Conservation (phyloP, 2,888 invertebrate species). For the Lissonota sp. region DNA sequence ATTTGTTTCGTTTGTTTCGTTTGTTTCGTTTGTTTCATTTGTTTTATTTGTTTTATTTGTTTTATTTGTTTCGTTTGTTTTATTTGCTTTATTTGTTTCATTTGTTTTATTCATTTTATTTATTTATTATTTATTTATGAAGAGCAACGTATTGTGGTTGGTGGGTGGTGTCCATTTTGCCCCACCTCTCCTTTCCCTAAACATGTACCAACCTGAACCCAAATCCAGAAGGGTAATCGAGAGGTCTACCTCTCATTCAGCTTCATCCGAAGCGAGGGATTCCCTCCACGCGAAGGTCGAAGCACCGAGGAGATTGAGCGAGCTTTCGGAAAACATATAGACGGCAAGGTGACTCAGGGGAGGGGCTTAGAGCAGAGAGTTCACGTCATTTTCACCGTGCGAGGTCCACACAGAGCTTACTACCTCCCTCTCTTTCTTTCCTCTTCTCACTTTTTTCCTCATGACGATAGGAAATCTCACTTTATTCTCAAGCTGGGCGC, state of each 20-base stretch:
- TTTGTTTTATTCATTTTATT: no score
- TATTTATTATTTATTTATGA: no score
- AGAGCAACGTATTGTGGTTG: no score
- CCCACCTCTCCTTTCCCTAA: no score
- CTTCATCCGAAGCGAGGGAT: conserved; percentile 29
- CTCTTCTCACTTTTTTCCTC: not conserved
- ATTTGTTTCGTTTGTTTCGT: no score
- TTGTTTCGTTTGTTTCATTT: no score
- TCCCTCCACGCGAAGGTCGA: conserved; percentile 13
- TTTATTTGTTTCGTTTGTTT: no score
- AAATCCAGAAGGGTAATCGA: conserved; percentile 1
- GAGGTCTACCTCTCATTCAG: conserved; percentile 17
- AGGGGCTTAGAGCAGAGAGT: conserved; percentile 25
- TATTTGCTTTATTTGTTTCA: no score
- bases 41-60: no score
- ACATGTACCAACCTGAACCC: no score
- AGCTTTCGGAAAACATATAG: conserved; percentile 33
- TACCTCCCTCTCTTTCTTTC: no score
- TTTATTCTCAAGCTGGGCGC: conserved; percentile 43
- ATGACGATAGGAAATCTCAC: conserved; percentile 36
- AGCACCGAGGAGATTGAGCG: conserved; percentile 18
- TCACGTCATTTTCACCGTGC: conserved; percentile 50
- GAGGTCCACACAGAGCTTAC: conserved; percentile 23
- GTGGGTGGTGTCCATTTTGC: no score
- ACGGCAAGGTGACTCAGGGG: not conserved